Percentiles rank a stretch among this genome's conserved stretches.
Evolutionary conservation across 2,888 invertebrate species (phyloP).

Genomic region (Xestia ashworthii): DNA sequence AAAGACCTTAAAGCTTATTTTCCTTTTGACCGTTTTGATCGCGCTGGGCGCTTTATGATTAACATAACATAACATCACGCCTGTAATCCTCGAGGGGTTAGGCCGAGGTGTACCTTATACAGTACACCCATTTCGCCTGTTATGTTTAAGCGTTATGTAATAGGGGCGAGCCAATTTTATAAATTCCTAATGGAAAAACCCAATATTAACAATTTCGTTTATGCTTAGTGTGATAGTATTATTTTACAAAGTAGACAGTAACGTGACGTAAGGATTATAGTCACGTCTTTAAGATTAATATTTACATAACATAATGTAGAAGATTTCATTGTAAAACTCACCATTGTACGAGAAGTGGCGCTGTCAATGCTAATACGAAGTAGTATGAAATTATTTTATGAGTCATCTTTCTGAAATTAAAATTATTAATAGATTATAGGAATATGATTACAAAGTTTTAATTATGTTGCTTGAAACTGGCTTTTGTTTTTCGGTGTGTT

Average conservation of each 20-base stretch:
- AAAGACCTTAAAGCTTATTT: neutral
- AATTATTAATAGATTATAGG: conserved; percentile 37
- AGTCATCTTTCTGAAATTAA: conserved; percentile 83
- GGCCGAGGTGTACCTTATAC: too few relatives aligned
- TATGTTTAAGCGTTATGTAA: too few relatives aligned
- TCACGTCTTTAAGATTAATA: neutral
- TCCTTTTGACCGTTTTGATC: neutral
- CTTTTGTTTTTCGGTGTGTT: conserved; percentile 12
- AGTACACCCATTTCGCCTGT: too few relatives aligned
- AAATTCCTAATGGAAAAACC: too few relatives aligned
- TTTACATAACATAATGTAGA: conserved; percentile 15
- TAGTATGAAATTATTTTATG: conserved; percentile 73
- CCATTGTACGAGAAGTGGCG: conserved; percentile 80
- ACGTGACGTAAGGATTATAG: neutral
- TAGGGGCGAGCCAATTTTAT: too few relatives aligned
- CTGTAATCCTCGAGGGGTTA: too few relatives aligned
- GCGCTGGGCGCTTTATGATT: too few relatives aligned
- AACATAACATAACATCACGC: too few relatives aligned
- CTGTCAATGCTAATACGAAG: conserved; percentile 73
- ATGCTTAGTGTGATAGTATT: neutral
- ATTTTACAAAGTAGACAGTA: conserved; percentile 4
- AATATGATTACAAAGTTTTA: neutral
- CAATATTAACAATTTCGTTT: neutral
- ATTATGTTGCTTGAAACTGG: conserved; percentile 16
- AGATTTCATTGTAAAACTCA: conserved; percentile 67